These are phyloP conservation scores for Andricus quercusramuli DNA, from an alignment of 2,888 invertebrate genomes.

Conservation along the genomic window DNA sequence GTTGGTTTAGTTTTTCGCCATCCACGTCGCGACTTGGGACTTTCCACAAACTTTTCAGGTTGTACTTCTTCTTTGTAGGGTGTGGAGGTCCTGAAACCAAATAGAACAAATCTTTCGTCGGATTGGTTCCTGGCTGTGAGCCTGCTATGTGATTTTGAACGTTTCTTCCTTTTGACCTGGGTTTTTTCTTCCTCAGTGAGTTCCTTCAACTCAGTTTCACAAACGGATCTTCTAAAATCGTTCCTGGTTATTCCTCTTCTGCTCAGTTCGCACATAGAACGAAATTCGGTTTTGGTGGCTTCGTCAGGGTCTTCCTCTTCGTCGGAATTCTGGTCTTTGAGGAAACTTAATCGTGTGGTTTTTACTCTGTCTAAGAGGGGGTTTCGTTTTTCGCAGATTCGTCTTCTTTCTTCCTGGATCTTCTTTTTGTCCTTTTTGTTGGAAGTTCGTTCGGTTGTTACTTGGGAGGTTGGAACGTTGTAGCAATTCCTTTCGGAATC, in stretches of 20 bases:
- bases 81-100: slow-evolving; percentile 64
- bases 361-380: slow-evolving; percentile 86
- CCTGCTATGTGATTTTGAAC: slow-evolving; percentile 73
- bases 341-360: slow-evolving; percentile 86
- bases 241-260: slow-evolving; percentile 62
- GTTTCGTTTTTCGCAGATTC: slow-evolving; percentile 83
- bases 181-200: slow-evolving; percentile 67
- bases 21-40: slow-evolving; percentile 51
- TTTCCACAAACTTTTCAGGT: slow-evolving; percentile 53
- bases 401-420: slow-evolving; percentile 77
- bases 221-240: slow-evolving; percentile 70
- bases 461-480: slow-evolving; percentile 81
- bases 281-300: slow-evolving; percentile 61
- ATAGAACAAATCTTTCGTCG: slow-evolving; percentile 63
- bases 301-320: slow-evolving; percentile 62
- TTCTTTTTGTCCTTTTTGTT: slow-evolving; percentile 81
- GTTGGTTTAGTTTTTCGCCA: slow-evolving; percentile 41
- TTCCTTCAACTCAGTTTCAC: slow-evolving; percentile 70
- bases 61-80: slow-evolving; percentile 57
- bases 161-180: slow-evolving; percentile 67
- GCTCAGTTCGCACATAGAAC: slow-evolving; percentile 68
- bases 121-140: slow-evolving; percentile 57
- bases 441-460: slow-evolving; percentile 79
- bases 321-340: slow-evolving; percentile 75
- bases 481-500: slow-evolving; percentile 86